These are phyloP conservation scores for Venustoraphidia nigricollis DNA, from an alignment of 2,888 invertebrate genomes.

Conservation along the genomic window DNA sequence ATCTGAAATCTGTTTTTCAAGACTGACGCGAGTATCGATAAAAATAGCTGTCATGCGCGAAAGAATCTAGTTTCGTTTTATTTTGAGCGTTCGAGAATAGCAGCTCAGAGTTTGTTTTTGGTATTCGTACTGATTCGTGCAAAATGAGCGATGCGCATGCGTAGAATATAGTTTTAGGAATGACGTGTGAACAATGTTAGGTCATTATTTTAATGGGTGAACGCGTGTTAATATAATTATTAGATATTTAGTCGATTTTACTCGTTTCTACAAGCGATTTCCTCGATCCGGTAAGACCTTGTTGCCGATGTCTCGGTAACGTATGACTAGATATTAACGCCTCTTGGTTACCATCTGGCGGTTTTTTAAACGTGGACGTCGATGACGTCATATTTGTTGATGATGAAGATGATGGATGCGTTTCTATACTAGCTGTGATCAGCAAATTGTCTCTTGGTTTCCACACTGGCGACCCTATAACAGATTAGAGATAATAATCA, in stretches of 20 bases:
- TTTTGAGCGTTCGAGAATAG: no score
- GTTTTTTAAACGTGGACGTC: constrained; percentile 5
- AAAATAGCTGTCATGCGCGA: no score
- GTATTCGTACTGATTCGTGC: no score
- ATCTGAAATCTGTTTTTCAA: no score
- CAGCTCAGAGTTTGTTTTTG: no score
- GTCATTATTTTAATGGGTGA: no score
- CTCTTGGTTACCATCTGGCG: constrained; percentile 1
- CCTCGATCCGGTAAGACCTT: constrained; percentile 38
- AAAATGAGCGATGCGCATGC: no score
- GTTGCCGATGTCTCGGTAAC: constrained; percentile 32
- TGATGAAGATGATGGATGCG: constrained; percentile 3
- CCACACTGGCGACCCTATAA: constrained; percentile 96
- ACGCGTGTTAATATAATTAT: not conserved
- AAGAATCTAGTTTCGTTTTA: no score
- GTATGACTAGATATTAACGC: not conserved
- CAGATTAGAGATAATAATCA: constrained; percentile 24
- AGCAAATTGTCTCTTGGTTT: constrained; percentile 72
- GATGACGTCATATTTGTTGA: constrained; percentile 5
- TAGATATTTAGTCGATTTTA: constrained; percentile 11
- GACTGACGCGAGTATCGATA: no score
- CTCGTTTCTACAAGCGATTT: constrained; percentile 40
- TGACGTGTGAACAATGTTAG: no score
- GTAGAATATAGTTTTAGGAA: no score
- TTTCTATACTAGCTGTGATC: constrained; percentile 4